These are phyloP conservation scores for Drosophila tani DNA, from an alignment of 1,140 invertebrate species.

Conservation along the genomic window DNA sequence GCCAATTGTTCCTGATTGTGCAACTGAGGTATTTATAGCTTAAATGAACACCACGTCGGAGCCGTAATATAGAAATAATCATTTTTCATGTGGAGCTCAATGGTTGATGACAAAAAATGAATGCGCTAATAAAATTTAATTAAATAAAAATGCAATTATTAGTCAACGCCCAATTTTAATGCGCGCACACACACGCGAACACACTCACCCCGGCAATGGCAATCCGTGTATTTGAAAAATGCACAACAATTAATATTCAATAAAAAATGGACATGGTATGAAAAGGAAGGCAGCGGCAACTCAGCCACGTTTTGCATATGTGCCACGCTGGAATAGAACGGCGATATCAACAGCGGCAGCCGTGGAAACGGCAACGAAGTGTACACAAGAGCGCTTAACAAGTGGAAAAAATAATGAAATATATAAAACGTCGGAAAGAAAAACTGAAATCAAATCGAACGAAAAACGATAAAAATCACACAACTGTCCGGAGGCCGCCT, in stretches of 20 bases:
- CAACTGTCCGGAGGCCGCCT: conserved; percentile 55
- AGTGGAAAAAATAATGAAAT: conserved; percentile 54
- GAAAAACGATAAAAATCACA: conserved; percentile 65
- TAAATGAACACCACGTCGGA: conserved; percentile 5
- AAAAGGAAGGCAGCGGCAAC: conserved; percentile 27
- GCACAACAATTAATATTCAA: conserved; percentile 57
- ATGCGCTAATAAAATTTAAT: conserved; percentile 44
- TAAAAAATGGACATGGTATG: conserved; percentile 31
- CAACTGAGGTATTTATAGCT: conserved; percentile 7
- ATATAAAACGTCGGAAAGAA: conserved; percentile 37
- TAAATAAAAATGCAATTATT: conserved; percentile 59
- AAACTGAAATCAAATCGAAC: conserved; percentile 49
- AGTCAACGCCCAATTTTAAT: conserved; percentile 57
- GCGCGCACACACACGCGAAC: not conserved
- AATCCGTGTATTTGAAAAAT: conserved; percentile 48
- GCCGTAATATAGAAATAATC: conserved; percentile 44
- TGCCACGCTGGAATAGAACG: conserved; percentile 44
- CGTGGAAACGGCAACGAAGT: conserved; percentile 19
- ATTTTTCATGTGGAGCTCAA: conserved; percentile 15
- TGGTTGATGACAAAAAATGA: conserved; percentile 30
- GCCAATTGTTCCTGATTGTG: conserved; percentile 5
- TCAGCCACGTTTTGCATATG: conserved; percentile 39
- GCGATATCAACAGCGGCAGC: conserved; percentile 21
- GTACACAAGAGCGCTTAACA: conserved; percentile 35
- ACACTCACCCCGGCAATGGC: not conserved